A percentile compares a stretch with the other conserved stretches of the same genome.
Evolutionary conservation across 1,140 invertebrate genomes (phyloP).

Genomic region (Leptopilina boulardi): DNA sequence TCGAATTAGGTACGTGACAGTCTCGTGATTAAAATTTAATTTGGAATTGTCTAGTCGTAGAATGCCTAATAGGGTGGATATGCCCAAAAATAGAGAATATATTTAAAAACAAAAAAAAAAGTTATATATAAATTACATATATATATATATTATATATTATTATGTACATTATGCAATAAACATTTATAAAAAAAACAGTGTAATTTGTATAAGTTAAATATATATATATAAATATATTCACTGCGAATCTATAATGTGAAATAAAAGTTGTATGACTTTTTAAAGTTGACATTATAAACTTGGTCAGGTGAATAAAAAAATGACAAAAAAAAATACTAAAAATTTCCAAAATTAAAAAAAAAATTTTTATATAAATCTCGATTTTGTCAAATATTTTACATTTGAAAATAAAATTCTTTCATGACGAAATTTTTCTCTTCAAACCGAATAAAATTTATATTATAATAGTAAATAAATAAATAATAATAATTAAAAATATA

Average conservation of each 20-base stretch:
- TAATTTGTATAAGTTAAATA: no score
- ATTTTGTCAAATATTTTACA: no score
- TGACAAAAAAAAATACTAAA: neutral
- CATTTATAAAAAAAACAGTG: neutral
- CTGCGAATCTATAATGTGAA: slow-evolving; percentile 25
- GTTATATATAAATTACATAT: slow-evolving; percentile 34
- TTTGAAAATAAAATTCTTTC: no score
- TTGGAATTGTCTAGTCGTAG: slow-evolving; percentile 55
- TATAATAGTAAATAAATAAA: no score
- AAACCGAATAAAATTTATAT: no score
- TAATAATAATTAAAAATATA: no score
- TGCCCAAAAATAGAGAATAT: slow-evolving; percentile 58
- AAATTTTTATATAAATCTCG: neutral
- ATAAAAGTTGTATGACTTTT: slow-evolving; percentile 31
- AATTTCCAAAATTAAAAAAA: neutral
- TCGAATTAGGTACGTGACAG: neutral
- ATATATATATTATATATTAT: slow-evolving; percentile 47
- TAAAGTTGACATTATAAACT: slow-evolving; percentile 10
- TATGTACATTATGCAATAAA: slow-evolving; percentile 37
- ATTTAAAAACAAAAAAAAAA: slow-evolving; percentile 57
- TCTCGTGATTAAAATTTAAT: slow-evolving; percentile 42
- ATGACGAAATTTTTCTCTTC: no score
- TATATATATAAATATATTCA: slow-evolving; percentile 41
- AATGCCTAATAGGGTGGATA: slow-evolving; percentile 46
- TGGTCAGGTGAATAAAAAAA: slow-evolving; percentile 27